Percentiles rank a stretch among this genome's conserved stretches.
Conservation (phyloP, 23 tunicate species). For the Pegea sp. region DNA sequence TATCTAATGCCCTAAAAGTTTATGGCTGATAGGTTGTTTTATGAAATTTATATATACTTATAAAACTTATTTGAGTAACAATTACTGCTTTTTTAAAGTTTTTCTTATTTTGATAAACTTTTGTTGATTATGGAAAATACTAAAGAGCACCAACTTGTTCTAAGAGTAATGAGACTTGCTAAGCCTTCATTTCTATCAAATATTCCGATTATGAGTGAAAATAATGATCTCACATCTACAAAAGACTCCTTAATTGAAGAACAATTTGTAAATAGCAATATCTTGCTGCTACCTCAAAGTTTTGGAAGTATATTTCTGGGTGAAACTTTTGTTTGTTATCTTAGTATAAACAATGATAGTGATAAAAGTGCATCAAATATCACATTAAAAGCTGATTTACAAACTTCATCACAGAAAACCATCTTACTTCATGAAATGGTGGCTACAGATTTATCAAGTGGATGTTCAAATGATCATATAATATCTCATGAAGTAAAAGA, state of each 20-base stretch:
- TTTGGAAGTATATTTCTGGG: conserved; percentile 88
- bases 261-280: conserved; percentile 9
- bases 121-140: not conserved
- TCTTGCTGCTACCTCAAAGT: conserved; percentile 58
- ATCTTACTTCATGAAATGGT: conserved; percentile 17
- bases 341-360: conserved; percentile 83
- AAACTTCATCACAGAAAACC: conserved; percentile 64
- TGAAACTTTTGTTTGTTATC: conserved; percentile 79
- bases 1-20: too few relatives aligned
- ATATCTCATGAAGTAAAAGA: conserved; percentile 88
- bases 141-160: conserved; percentile 1
- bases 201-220: conserved; percentile 9
- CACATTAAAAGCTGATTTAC: conserved; percentile 69
- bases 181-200: conserved; percentile 46
- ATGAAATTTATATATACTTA: too few relatives aligned
- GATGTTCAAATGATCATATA: conserved; percentile 48
- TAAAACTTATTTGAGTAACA: too few relatives aligned
- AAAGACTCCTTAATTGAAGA: not conserved
- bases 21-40: too few relatives aligned
- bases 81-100: too few relatives aligned
- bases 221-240: conserved; percentile 2
- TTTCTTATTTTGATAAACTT: too few relatives aligned
- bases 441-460: conserved; percentile 9
- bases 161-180: conserved; percentile 51
- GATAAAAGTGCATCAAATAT: conserved; percentile 21